Base-by-base conservation (phyloP, 2,113 vertebrate genomes). In the Rhadina sibilatrix region DNA sequence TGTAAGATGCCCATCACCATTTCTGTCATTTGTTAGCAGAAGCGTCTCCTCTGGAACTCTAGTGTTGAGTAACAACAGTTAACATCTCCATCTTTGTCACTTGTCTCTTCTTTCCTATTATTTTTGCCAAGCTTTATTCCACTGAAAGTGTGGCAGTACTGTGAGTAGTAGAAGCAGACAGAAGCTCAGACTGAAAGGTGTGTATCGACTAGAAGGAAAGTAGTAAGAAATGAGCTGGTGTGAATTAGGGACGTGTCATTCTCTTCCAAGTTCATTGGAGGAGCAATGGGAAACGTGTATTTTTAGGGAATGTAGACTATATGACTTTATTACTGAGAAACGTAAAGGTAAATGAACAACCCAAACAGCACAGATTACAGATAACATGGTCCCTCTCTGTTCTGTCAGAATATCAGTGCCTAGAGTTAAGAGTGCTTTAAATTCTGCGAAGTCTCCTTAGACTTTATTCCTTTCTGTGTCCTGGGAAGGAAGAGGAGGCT, bases 401-500 rank as follows among this genome's bases (percentile, higher is more conserved):
- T 85, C 66, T 81, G 20, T 87, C 16, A 56, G 56, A 44, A 12
- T 25, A 27, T 83, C 25, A 30, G 1, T 56, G 25, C 33, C 44
- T 27, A 31, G n/a, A 76, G 30, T 27, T 6, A 44, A 30, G 31
- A 81, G 18, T 49, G 40, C 64, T 35, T 23, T n/a, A n/a, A 71
- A 12, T 93, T 70, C 60, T 84, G 20, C 0, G 0, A 27, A 87
- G 65, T 64, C 30, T 63, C 1, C 69, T 93, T 72, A 79, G 72
- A 85, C 65, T 91, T 87, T 76, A 22, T 40, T 95, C 78, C 71
- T 94, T 70, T 77, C 90, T 96, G 10, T 97, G 63, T 94, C 65
- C 84, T 97, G 96, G 98, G 92, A 99, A 99, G 96, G 99, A 99
- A 97, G 98, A 98, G 97, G 98, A 98, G 94, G 98, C 98, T 91